phyloP scores from a whole-genome alignment of 2,113 vertebrate genomes.

The Tamias sibiricus region DNA sequence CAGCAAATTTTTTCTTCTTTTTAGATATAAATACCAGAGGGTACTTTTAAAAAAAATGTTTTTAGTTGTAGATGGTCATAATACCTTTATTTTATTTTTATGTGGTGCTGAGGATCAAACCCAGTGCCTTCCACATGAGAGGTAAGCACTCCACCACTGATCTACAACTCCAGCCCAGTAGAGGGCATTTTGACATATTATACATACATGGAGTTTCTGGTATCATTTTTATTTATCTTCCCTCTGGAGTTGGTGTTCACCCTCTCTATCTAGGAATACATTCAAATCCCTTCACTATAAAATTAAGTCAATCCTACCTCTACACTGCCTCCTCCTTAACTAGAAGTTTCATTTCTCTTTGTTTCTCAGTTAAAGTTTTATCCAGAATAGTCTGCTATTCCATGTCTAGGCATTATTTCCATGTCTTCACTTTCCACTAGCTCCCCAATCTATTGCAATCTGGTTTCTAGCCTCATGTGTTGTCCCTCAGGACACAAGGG shows the following conservation, averaged over 20 bases:
- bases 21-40: too few species aligned
- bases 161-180: too few species aligned
- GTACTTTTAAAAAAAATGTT: too few species aligned
- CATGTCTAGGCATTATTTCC: background rate
- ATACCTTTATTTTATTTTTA: too few species aligned
- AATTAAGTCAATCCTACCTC: background rate
- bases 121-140: too few species aligned
- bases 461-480: background rate
- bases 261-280: background rate
- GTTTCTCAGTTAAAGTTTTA: slow-evolving; percentile 10
- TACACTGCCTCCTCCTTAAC: background rate
- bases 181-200: too few species aligned
- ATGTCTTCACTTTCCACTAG: background rate
- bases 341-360: background rate
- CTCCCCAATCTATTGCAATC: background rate
- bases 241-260: background rate
- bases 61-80: too few species aligned
- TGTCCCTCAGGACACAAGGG: background rate
- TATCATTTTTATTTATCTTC: background rate
- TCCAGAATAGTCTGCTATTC: background rate
- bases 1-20: too few species aligned
- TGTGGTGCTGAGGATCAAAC: too few species aligned
- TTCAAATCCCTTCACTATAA: background rate
- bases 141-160: too few species aligned
- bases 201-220: background rate